phyloP scores from a whole-genome alignment of 2,888 invertebrate species.

The Tenthredo distinguenda region DNA sequence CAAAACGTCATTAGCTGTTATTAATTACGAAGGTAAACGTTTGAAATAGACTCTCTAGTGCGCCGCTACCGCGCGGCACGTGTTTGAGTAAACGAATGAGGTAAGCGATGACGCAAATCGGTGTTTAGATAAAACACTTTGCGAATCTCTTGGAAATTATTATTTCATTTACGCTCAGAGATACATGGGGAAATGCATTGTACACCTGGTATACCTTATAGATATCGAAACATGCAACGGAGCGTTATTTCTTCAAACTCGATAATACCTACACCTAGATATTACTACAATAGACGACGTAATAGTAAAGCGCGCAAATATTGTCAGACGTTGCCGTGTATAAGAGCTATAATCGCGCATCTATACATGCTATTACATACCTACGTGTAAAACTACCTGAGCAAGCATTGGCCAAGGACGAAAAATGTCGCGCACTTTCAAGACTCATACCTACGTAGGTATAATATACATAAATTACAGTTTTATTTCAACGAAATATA shows the following conservation, averaged over 20 bases:
- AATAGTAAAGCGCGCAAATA: not conserved
- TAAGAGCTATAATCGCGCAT: not conserved
- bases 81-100: constrained; percentile 32
- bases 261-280: not conserved
- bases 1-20: constrained; percentile 33
- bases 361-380: not conserved
- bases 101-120: constrained; percentile 45
- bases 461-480: not conserved
- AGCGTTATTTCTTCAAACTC: not conserved
- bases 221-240: not conserved
- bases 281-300: not conserved
- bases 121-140: constrained; percentile 31
- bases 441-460: not conserved
- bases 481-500: not conserved
- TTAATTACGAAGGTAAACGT: constrained; percentile 38
- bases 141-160: not conserved
- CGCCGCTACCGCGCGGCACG: not conserved
- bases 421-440: constrained; percentile 47
- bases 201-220: constrained; percentile 7
- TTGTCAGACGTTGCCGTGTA: not conserved
- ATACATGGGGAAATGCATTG: not conserved
- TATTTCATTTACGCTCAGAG: not conserved
- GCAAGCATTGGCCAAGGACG: constrained; percentile 42
- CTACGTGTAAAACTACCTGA: not conserved
- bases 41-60: constrained; percentile 17